Base-by-base conservation (phyloP, 2,888 invertebrate genomes). In the Dolichopus griseipennis region DNA sequence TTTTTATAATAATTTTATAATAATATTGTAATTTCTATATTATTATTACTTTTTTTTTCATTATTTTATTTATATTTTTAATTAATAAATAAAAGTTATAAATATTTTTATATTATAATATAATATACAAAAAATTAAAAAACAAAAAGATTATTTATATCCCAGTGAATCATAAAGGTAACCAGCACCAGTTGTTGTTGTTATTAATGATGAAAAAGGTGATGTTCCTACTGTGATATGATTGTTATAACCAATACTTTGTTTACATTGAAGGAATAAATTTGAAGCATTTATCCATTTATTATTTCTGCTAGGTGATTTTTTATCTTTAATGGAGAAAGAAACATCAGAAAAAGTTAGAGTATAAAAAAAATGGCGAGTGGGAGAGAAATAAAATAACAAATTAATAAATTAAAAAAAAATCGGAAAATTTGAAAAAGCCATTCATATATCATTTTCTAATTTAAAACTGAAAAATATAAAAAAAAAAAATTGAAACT, bases 161-260 rank as follows among this genome's bases (percentile, higher is more conserved):
- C 52, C 52, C 52, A 52, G 52, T 52, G 52, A 52, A 52, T 52
- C 52, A 15, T 52, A 52, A 18, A 52, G 52, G 52, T 52, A 52
- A 18, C 52, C 52, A n/a, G 52, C 52, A 52, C 52, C 52, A 52
- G 52, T 18, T 18, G 52, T 52, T 52, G 52, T 52, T 52, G 52
- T 52, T 18, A 52, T 52, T 52, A 52, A 52, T 52, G 52, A 52
- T 52, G 52, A 52, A 52, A 52, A 52, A 52, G 52, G 52, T 52
- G 52, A 52, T 52, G 52, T 52, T 52, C 52, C 52, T 52, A 52
- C 52, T 52, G 52, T 52, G 52, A 52, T 52, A 52, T 52, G 52
- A 52, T 52, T 52, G 18, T 52, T 52, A 52, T 52, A 52, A 4
- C 52, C 52, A 52, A 52, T 52, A 52, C 52, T 52, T 52, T 52